Evolutionary conservation across 2,113 vertebrate species (phyloP).

Genomic region (Lophotis ruficrista): DNA sequence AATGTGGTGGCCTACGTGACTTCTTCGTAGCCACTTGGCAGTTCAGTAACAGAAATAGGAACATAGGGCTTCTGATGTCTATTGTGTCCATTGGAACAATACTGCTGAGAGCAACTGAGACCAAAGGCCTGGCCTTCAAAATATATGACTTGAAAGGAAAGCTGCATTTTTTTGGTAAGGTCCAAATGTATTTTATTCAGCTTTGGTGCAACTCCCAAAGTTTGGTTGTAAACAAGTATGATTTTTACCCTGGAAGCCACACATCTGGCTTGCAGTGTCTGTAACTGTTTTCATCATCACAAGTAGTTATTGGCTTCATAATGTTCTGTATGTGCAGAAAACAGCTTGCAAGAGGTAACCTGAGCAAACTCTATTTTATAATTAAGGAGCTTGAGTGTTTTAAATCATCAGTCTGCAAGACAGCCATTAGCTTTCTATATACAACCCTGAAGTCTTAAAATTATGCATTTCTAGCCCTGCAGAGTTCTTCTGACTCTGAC

Average conservation of each 20-base stretch:
- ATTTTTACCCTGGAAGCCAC: conserved; percentile 12
- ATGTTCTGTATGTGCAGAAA: background rate
- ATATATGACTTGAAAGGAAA: conserved; percentile 41
- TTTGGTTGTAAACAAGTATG: conserved; percentile 43
- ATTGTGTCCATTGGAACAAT: conserved; percentile 55
- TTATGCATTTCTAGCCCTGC: background rate
- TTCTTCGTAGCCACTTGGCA: conserved; percentile 42
- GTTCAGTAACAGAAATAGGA: conserved; percentile 6
- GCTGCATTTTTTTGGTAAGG: conserved; percentile 34
- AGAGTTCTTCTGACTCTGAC: background rate
- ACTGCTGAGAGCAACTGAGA: conserved; percentile 23
- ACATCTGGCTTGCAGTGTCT: conserved; percentile 47
- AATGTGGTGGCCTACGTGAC: background rate
- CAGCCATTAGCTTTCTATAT: background rate
- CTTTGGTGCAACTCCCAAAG: background rate
- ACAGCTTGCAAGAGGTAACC: background rate
- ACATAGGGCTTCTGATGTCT: conserved; percentile 29
- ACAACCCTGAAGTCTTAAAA: background rate
- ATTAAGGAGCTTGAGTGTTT: background rate
- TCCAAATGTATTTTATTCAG: conserved; percentile 51
- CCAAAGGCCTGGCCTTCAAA: conserved; percentile 51
- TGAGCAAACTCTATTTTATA: background rate
- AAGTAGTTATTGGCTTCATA: background rate
- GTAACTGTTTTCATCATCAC: background rate
- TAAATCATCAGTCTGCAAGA: background rate